A percentile compares a stretch with the other conserved stretches of the same genome.
These are phyloP conservation scores for Phalloptychus januarius DNA, from an alignment of 2,797 vertebrate genomes.

Conservation along the genomic window DNA sequence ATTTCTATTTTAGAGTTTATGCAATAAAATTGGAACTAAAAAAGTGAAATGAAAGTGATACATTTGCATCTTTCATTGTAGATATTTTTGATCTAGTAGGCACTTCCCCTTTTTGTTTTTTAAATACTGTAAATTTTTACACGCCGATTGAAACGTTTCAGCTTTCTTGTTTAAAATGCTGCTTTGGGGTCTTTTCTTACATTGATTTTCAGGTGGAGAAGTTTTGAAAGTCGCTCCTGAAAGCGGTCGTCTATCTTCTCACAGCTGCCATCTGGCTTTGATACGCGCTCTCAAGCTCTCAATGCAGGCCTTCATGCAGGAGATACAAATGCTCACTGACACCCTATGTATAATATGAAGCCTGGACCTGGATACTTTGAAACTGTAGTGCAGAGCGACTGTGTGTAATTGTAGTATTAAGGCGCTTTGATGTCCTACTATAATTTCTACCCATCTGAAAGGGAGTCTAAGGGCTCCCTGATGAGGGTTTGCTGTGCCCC, in stretches of 20 bases:
- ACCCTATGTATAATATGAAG: conserved; percentile 53
- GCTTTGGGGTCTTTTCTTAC: neutral
- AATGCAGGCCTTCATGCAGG: conserved; percentile 55
- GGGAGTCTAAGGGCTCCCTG: conserved; percentile 78
- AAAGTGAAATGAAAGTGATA: conserved; percentile 79
- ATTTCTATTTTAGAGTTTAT: conserved; percentile 5
- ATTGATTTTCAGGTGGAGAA: neutral
- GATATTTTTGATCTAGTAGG: conserved; percentile 70
- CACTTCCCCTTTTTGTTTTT: conserved; percentile 76
- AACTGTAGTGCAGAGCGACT: conserved; percentile 63
- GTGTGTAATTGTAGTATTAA: conserved; percentile 82
- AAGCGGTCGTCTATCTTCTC: conserved; percentile 21
- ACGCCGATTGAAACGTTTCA: conserved; percentile 3
- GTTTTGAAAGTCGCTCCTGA: neutral
- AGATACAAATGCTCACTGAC: conserved; percentile 64
- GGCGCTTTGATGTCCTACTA: conserved; percentile 78
- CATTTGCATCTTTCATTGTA: conserved; percentile 74
- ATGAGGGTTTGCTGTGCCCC: conserved; percentile 80
- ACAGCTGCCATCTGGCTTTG: conserved; percentile 51
- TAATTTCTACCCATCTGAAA: conserved; percentile 80
- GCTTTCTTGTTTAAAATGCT: neutral
- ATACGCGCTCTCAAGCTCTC: conserved; percentile 36
- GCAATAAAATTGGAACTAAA: conserved; percentile 53
- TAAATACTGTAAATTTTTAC: conserved; percentile 19
- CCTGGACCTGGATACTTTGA: conserved; percentile 65